phyloP scores from a whole-genome alignment of 2,888 invertebrate species.

The Coelopa pilipes region DNA sequence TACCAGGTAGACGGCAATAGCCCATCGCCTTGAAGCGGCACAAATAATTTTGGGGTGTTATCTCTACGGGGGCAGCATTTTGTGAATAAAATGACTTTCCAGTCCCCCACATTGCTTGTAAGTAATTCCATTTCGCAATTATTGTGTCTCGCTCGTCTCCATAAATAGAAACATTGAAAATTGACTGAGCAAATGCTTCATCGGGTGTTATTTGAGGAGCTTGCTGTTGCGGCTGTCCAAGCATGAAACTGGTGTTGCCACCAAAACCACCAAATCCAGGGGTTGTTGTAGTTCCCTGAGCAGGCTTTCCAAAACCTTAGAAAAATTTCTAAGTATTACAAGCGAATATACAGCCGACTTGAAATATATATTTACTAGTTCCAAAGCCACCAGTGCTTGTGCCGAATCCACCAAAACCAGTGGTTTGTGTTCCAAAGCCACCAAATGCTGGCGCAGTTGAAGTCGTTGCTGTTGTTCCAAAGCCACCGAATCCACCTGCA shows the following conservation, averaged over 20 bases:
- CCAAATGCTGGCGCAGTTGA: slow-evolving; percentile 65
- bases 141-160: slow-evolving; percentile 96
- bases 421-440: slow-evolving; percentile 66
- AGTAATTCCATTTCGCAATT: slow-evolving; percentile 92
- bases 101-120: slow-evolving; percentile 75
- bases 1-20: slow-evolving; percentile 87
- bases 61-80: slow-evolving; percentile 79
- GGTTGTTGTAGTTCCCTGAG: slow-evolving; percentile 53
- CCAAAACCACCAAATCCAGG: slow-evolving; percentile 70
- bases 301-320: slow-evolving; percentile 64
- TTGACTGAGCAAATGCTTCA: slow-evolving; percentile 78
- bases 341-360: slow-evolving; percentile 28
- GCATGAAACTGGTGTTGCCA: slow-evolving; percentile 67
- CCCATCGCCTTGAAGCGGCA: slow-evolving; percentile 96
- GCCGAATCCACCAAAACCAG: slow-evolving; percentile 67
- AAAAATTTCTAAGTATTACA: slow-evolving; percentile 24
- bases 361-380: slow-evolving; percentile 44
- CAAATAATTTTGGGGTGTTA: slow-evolving; percentile 89
- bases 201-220: slow-evolving; percentile 72
- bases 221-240: slow-evolving; percentile 66
- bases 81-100: slow-evolving; percentile 83
- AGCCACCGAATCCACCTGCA: slow-evolving; percentile 63
- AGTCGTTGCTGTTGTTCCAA: slow-evolving; percentile 62
- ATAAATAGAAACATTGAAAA: slow-evolving; percentile 84
- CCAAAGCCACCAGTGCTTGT: slow-evolving; percentile 64